Percentiles rank a stretch among this genome's conserved stretches.
phyloP scores from a whole-genome alignment of 2,888 invertebrate species.

The Luperina testacea region DNA sequence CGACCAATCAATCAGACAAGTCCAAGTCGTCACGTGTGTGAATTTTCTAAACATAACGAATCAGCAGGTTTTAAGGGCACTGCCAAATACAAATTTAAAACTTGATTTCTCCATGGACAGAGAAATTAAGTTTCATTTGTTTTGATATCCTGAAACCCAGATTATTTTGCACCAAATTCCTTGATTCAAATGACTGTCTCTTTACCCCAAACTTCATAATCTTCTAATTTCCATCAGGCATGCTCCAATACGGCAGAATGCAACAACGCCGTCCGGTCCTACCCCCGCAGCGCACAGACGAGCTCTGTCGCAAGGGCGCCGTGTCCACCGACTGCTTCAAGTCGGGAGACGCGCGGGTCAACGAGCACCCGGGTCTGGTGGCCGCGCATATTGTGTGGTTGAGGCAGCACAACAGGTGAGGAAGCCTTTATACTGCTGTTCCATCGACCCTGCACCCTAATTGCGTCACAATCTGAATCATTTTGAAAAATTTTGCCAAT shows the following conservation, averaged over 20 bases:
- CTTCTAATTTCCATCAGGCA: conserved; percentile 70
- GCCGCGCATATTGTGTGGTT: conserved; percentile 94
- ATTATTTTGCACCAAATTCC: not conserved
- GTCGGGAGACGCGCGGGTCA: conserved; percentile 94
- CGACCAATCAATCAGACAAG: not conserved
- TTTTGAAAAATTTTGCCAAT: too few relatives aligned
- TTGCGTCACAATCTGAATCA: too few relatives aligned
- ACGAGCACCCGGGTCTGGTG: conserved; percentile 95
- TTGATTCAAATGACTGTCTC: not conserved
- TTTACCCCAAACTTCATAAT: not conserved
- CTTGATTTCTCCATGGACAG: not conserved
- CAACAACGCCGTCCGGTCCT: conserved; percentile 90
- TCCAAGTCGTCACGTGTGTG: too few relatives aligned
- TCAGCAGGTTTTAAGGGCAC: not conserved
- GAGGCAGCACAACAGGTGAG: conserved; percentile 92
- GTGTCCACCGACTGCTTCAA: conserved; percentile 94
- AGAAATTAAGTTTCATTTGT: not conserved
- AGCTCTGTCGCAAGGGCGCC: conserved; percentile 93
- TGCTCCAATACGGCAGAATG: conserved; percentile 92
- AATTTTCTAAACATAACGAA: not conserved
- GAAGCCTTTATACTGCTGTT: not conserved
- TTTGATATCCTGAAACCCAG: not conserved
- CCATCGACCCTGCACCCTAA: not conserved
- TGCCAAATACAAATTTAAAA: not conserved
- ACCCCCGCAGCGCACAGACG: conserved; percentile 91